Conservation (phyloP, 2,888 invertebrate species). For the Drosophila limbata region DNA sequence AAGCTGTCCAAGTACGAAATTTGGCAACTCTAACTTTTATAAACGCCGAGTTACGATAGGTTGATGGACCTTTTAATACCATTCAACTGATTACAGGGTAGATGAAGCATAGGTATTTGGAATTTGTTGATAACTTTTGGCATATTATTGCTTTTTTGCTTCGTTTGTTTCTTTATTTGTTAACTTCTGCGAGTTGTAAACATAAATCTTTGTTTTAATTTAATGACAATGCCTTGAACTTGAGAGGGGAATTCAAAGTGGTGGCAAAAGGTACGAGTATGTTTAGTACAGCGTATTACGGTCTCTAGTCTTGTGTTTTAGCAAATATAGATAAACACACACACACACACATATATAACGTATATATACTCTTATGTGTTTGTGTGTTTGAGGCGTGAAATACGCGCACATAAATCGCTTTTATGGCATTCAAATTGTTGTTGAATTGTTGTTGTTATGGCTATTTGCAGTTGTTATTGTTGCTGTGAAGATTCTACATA, state of each 20-base stretch:
- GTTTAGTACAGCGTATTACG: conserved; percentile 35
- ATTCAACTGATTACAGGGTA: conserved; percentile 9
- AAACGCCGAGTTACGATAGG: background rate
- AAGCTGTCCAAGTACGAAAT: background rate
- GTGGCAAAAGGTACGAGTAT: conserved; percentile 16
- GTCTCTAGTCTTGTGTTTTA: conserved; percentile 14
- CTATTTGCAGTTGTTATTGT: conserved; percentile 25
- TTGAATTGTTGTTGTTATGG: conserved; percentile 22
- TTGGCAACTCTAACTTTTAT: background rate
- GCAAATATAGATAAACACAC: conserved; percentile 6
- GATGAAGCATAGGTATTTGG: conserved; percentile 5
- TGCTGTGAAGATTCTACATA: conserved; percentile 33
- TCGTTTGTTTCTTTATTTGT: conserved; percentile 1
- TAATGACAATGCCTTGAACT: conserved; percentile 49
- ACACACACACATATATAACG: background rate
- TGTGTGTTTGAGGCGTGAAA: conserved; percentile 55
- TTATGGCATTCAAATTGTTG: conserved; percentile 66
- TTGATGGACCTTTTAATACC: background rate
- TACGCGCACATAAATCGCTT: conserved; percentile 64
- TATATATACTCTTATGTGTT: background rate
- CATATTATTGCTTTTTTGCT: conserved; percentile 21
- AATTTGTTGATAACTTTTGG: conserved; percentile 27
- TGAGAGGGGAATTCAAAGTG: conserved; percentile 24
- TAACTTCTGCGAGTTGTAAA: conserved; percentile 50
- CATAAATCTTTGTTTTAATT: conserved; percentile 46